These are phyloP conservation scores for Plodia interpunctella DNA, from an alignment of 1,140 invertebrate genomes.

Conservation along the genomic window DNA sequence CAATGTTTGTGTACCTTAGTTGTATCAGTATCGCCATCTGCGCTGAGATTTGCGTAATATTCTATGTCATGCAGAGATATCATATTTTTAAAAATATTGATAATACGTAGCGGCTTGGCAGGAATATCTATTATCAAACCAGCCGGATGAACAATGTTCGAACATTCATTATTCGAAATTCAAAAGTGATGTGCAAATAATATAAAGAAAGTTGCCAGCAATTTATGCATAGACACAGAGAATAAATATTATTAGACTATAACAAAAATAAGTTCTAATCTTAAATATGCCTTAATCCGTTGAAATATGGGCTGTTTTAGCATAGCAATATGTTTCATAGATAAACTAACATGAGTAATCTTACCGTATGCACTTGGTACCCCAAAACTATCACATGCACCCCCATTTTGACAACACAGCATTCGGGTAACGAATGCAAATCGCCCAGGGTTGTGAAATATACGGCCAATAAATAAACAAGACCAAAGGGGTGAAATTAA, in stretches of 20 bases:
- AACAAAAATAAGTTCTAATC: not conserved
- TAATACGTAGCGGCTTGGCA: no score
- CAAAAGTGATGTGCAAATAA: no score
- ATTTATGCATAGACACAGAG: slow-evolving; percentile 19
- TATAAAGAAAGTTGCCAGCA: no score
- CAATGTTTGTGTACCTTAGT: no score
- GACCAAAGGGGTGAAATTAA: slow-evolving; percentile 67
- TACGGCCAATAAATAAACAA: slow-evolving; percentile 74
- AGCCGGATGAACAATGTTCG: no score
- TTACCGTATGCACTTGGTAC: not conserved
- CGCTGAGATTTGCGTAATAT: no score
- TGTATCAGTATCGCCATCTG: no score
- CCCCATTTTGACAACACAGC: slow-evolving; percentile 32
- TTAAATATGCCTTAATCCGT: slow-evolving; percentile 3
- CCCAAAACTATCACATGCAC: not conserved
- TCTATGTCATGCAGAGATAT: no score
- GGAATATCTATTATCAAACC: no score
- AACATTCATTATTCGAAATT: no score
- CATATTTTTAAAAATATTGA: no score
- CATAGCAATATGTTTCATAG: not conserved
- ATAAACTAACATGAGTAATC: not conserved
- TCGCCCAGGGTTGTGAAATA: slow-evolving; percentile 60
- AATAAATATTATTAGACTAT: not conserved
- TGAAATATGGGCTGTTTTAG: not conserved
- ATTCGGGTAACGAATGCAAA: slow-evolving; percentile 52